These are phyloP conservation scores for Sebastes cheni DNA, from an alignment of 2,797 vertebrate genomes.

Conservation along the genomic window DNA sequence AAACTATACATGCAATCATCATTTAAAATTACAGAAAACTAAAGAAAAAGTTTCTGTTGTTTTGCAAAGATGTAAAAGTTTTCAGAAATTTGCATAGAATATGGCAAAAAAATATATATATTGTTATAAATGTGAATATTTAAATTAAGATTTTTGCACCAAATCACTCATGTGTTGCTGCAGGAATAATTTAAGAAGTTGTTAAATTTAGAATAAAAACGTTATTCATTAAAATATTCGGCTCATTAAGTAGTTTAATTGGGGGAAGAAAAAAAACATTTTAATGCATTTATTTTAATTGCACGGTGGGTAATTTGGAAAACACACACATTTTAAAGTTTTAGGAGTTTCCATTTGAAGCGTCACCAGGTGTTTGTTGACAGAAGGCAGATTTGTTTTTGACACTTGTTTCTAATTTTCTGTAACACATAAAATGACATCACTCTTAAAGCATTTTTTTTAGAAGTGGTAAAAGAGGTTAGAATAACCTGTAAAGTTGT, in stretches of 20 bases:
- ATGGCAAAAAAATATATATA: not conserved
- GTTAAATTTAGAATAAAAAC: not conserved
- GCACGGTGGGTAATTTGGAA: not conserved
- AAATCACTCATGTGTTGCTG: not conserved
- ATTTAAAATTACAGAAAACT: not conserved
- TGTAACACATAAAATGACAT: conserved; percentile 29
- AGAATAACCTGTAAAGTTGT: conserved; percentile 42
- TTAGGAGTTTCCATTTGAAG: conserved; percentile 5
- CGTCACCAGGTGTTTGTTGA: conserved; percentile 51
- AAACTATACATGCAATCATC: not conserved
- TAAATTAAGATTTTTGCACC: not conserved
- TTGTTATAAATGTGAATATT: not conserved
- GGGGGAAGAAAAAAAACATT: not conserved
- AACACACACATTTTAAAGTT: not conserved
- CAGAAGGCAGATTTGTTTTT: conserved; percentile 49
- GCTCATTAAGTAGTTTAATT: not conserved
- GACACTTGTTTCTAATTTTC: conserved; percentile 50
- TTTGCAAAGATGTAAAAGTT: not conserved
- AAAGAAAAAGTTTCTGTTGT: too few species aligned
- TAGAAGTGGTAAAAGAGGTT: conserved; percentile 23
- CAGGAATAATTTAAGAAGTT: accelerated
- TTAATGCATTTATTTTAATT: not conserved
- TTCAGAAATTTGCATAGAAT: not conserved
- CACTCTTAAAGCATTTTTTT: not conserved
- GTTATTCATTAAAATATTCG: not conserved